phyloP scores from a whole-genome alignment of 2,797 vertebrate species.

The Lindbergichthys nudifrons region DNA sequence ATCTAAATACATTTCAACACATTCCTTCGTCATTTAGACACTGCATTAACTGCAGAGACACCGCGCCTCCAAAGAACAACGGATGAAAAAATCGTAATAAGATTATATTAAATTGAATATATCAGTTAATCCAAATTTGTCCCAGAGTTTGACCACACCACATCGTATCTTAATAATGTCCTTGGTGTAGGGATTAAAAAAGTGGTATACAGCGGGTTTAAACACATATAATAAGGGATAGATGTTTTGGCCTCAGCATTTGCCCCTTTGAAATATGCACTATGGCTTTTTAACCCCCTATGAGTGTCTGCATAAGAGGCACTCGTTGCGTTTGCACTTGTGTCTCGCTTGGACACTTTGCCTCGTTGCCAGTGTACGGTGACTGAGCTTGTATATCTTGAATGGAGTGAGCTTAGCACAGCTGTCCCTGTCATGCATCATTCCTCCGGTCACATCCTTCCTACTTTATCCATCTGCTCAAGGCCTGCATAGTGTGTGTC shows the following conservation, averaged over 20 bases:
- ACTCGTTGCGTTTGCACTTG: slow-evolving; percentile 45
- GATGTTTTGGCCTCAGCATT: neutral
- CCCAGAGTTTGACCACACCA: neutral
- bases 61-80: too few species aligned
- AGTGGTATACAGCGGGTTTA: neutral
- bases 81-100: neutral
- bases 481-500: slow-evolving; percentile 38
- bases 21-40: neutral
- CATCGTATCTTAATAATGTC: neutral
- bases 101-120: neutral
- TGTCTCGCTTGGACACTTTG: slow-evolving; percentile 59
- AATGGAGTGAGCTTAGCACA: slow-evolving; percentile 76
- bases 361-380: slow-evolving; percentile 39
- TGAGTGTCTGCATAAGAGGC: slow-evolving; percentile 30
- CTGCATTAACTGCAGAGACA: neutral
- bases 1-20: neutral
- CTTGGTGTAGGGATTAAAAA: neutral
- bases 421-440: slow-evolving; percentile 80
- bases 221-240: neutral
- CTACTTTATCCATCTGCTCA: slow-evolving; percentile 75
- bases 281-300: slow-evolving; percentile 8
- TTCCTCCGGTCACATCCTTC: slow-evolving; percentile 74
- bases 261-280: slow-evolving; percentile 41
- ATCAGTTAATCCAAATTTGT: neutral
- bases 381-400: slow-evolving; percentile 73